Base-by-base conservation (phyloP, 2,888 invertebrate species). In the Andrena marginata region DNA sequence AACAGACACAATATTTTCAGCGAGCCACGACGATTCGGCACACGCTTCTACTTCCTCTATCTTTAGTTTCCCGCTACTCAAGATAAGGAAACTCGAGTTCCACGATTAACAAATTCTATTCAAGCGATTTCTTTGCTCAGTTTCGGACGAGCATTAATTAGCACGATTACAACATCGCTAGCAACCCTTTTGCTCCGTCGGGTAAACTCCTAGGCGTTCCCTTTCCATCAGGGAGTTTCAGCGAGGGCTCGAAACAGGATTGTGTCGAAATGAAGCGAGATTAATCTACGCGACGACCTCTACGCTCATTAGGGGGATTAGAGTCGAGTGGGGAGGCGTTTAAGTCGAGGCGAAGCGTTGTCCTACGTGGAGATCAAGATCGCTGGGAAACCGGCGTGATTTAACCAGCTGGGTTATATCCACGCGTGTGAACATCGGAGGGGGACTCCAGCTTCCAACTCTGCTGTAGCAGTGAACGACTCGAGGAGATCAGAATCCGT, bases 291-390 rank as follows among this genome's bases (percentile, higher is more conserved):
- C 35, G 42, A 74, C 73, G 13, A 60, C 23, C 48, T 77, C 69
- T 74, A 48, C 65, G 72, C 56, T 73, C 73, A 60, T 73, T 62
- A 74, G 42, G 64, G 59, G 65, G 42, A 77, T 77, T 59, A 77
- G 63, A 65, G 60, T 20, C 3, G 51, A 35, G 67, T 63, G 51
- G n/a, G 42, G 42, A 42, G 42, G 42, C 42, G 42, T 42, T 42
- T 42, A 42, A 49, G 16, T 60, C 29, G 67, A 59, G 31, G 33
- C 74, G 67, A 48, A 51, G 31, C 26, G 56, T 54, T 54, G 6
- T 71, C 16, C 42, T 42, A 42, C 42, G 42, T 16, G 42, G 42
- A 42, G 16, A n/a, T 54, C n/a, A 54, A 42, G 42, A 42, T 42
- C 42, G 16, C 42, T 42, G 42, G n/a, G 54, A 20, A 42, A 42